phyloP scores from a whole-genome alignment of 2,888 invertebrate species.

The Trichopria drosophilae region DNA sequence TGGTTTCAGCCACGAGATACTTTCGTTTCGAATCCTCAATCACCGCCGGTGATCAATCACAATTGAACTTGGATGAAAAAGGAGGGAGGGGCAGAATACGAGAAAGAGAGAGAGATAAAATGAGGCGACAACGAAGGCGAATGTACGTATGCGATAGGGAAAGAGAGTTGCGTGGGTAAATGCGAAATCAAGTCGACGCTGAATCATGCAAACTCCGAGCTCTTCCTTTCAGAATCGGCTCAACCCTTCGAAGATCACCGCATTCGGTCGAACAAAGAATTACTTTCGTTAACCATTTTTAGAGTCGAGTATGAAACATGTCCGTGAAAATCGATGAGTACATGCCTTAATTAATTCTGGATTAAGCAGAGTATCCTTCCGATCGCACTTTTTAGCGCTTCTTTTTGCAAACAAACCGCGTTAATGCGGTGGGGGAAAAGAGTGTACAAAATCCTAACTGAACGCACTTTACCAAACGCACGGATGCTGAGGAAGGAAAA shows the following conservation, averaged over 20 bases:
- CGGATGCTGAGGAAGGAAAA: background rate
- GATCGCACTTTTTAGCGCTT: background rate
- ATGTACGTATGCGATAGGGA: constrained; percentile 5
- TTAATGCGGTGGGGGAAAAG: background rate
- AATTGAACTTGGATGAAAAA: constrained; percentile 47
- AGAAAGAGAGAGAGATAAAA: constrained; percentile 11
- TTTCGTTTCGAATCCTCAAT: constrained; percentile 55
- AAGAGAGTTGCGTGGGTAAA: constrained; percentile 8
- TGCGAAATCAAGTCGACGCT: constrained; percentile 7
- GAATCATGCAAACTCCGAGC: constrained; percentile 11
- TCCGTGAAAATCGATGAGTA: too few species aligned
- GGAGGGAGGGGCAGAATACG: constrained; percentile 32
- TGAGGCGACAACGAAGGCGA: constrained; percentile 3
- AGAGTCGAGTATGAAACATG: too few species aligned
- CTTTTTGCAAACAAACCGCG: too few species aligned
- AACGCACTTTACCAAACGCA: background rate
- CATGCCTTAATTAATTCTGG: too few species aligned
- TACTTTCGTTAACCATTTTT: too few species aligned
- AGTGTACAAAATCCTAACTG: background rate
- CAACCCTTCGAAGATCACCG: constrained; percentile 11
- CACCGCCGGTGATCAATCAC: constrained; percentile 55
- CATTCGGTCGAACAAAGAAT: too few species aligned
- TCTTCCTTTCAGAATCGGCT: constrained; percentile 12
- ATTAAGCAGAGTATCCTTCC: too few species aligned
- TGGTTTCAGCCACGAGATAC: constrained; percentile 46